Percentiles rank a stretch among this genome's conserved stretches.
These are phyloP conservation scores for Brachionus manjavacas DNA, from an alignment of 1,140 invertebrate species.

Conservation along the genomic window DNA sequence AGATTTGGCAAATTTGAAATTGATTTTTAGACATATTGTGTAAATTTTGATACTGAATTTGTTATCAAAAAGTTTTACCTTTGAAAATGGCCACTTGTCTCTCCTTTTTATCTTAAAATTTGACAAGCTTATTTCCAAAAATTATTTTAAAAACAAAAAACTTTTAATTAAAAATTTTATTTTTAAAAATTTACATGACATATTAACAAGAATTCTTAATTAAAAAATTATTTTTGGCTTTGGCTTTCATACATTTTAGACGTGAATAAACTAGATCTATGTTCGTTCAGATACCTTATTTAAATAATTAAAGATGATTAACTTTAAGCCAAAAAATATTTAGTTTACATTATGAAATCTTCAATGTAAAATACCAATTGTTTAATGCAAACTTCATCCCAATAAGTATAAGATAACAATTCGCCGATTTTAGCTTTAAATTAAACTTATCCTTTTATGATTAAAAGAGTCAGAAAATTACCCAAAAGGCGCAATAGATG, in stretches of 20 bases:
- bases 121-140: not conserved
- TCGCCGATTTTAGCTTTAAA: slow-evolving; percentile 31
- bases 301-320: not conserved
- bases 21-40: not conserved
- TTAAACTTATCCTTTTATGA: no score
- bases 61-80: not conserved
- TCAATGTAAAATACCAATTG: slow-evolving; percentile 35
- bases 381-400: slow-evolving; percentile 37
- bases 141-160: not conserved
- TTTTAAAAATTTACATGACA: not conserved
- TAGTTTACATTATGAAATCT: not conserved
- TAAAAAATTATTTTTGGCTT: slow-evolving; percentile 13
- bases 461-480: not conserved
- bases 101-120: not conserved
- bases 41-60: not conserved
- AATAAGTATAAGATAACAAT: slow-evolving; percentile 36
- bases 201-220: not conserved
- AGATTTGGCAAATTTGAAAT: not conserved
- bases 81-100: not conserved
- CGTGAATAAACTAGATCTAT: slow-evolving; percentile 32
- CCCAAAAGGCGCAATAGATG: slow-evolving; percentile 37
- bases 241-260: not conserved
- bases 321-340: not conserved
- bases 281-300: slow-evolving; percentile 33
- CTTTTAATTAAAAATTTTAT: slow-evolving; percentile 13